phyloP scores from a whole-genome alignment of 2,888 invertebrate genomes.

The Orthosia cruda region DNA sequence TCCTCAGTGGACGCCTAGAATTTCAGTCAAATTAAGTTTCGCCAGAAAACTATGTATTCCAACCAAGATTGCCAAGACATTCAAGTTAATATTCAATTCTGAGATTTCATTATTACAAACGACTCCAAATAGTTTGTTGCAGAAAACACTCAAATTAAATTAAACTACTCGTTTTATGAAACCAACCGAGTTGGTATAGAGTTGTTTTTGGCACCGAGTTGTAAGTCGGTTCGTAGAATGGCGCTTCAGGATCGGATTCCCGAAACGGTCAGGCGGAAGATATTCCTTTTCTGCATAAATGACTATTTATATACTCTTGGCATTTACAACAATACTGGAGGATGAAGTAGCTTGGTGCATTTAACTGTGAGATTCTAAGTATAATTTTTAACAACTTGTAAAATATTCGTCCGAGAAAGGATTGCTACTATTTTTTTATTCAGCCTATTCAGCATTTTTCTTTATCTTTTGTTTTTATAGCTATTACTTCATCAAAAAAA shows the following conservation, averaged over 20 bases:
- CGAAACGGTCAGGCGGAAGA: constrained; percentile 51
- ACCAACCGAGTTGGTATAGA: constrained; percentile 17
- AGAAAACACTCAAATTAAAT: constrained; percentile 54
- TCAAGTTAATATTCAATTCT: constrained; percentile 34
- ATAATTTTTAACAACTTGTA: neutral
- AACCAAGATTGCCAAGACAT: constrained; percentile 40
- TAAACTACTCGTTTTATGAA: constrained; percentile 40
- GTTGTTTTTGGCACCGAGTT: constrained; percentile 50
- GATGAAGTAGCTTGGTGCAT: constrained; percentile 1
- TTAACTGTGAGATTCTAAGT: neutral
- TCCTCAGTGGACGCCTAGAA: constrained; percentile 13
- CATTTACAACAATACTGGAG: constrained; percentile 5
- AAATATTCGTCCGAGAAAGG: neutral
- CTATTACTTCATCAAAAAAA: too few relatives aligned
- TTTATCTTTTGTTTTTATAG: too few relatives aligned
- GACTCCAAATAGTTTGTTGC: constrained; percentile 42
- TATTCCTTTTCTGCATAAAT: constrained; percentile 38
- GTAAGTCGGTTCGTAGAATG: constrained; percentile 45
- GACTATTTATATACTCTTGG: constrained; percentile 42
- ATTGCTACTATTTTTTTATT: too few relatives aligned
- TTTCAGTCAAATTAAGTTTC: neutral
- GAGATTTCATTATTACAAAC: constrained; percentile 30
- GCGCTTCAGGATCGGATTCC: constrained; percentile 46
- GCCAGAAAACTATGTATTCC: constrained; percentile 18
- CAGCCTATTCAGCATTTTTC: neutral